phyloP scores from a whole-genome alignment of 2,113 vertebrate genomes.

The Oreochromis spilurus region DNA sequence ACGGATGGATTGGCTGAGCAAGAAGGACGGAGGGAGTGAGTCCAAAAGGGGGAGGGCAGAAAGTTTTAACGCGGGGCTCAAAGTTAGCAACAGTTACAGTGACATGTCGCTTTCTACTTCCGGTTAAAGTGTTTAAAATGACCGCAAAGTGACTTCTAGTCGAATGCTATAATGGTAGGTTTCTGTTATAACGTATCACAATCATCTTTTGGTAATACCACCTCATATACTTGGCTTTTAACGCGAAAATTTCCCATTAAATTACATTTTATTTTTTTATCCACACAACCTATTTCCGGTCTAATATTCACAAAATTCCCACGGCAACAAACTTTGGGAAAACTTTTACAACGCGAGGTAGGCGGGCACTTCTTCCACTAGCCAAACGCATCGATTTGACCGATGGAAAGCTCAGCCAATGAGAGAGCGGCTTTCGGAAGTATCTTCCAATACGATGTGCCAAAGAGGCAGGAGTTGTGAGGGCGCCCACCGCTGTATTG shows the following conservation, averaged over 20 bases:
- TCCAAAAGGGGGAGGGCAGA: constrained; percentile 20
- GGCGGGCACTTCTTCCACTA: not conserved
- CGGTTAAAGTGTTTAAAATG: not conserved
- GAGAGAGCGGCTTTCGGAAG: not conserved
- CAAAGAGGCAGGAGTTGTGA: not conserved
- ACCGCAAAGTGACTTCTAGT: not conserved
- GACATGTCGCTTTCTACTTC: not conserved
- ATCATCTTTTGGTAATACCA: accelerated
- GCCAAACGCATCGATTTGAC: constrained; percentile 6
- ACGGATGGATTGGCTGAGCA: constrained; percentile 13
- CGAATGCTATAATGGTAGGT: accelerated
- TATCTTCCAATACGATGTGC: constrained; percentile 28
- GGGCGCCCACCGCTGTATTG: not conserved
- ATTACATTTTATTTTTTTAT: not conserved
- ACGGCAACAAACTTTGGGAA: not conserved
- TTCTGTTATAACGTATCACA: accelerated
- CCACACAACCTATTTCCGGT: not conserved
- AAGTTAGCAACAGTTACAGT: not conserved
- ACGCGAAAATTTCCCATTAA: accelerated
- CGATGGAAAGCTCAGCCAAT: constrained; percentile 38
- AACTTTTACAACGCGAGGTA: constrained; percentile 18
- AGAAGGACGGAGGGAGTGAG: not conserved
- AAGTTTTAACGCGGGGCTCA: not conserved
- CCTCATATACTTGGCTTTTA: accelerated
- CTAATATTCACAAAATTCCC: not conserved